These are phyloP conservation scores for Bursaphelenchus mucronatus DNA, from an alignment of 1,140 invertebrate genomes.

Conservation along the genomic window DNA sequence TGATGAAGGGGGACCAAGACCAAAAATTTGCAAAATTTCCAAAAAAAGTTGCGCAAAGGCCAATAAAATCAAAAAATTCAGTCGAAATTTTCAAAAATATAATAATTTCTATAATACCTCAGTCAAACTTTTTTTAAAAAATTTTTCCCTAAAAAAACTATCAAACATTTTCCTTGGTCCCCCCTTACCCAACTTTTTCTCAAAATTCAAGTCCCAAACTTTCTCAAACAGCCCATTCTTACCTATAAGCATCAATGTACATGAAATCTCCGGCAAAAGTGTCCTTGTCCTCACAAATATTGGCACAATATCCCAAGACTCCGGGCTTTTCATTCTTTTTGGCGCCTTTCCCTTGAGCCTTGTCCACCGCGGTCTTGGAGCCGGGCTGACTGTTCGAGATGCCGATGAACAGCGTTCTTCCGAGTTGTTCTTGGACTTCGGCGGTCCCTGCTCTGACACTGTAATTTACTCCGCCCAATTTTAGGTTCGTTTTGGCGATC, in stretches of 20 bases:
- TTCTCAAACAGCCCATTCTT: no score
- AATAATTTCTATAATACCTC: no score
- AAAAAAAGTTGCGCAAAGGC: no score
- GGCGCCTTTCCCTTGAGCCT: background rate
- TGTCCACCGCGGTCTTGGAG: constrained; percentile 8
- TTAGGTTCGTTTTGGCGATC: constrained; percentile 11
- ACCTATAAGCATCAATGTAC: constrained; percentile 12
- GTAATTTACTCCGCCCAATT: constrained; percentile 8
- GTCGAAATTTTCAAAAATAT: no score
- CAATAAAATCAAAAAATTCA: no score
- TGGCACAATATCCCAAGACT: constrained; percentile 7
- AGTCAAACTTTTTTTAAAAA: no score
- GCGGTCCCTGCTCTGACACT: background rate
- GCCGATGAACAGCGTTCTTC: constrained; percentile 9
- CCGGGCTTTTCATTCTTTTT: constrained; percentile 18
- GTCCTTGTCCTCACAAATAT: constrained; percentile 10
- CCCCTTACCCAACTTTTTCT: no score
- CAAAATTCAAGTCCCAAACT: no score
- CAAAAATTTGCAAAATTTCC: no score
- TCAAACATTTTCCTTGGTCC: no score
- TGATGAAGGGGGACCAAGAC: no score
- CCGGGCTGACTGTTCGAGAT: constrained; percentile 14
- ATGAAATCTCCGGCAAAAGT: constrained; percentile 6
- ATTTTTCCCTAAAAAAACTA: no score
- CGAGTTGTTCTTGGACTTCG: constrained; percentile 5